phyloP scores from a whole-genome alignment of 2,113 vertebrate species.

The Rhinoptilus africanus region DNA sequence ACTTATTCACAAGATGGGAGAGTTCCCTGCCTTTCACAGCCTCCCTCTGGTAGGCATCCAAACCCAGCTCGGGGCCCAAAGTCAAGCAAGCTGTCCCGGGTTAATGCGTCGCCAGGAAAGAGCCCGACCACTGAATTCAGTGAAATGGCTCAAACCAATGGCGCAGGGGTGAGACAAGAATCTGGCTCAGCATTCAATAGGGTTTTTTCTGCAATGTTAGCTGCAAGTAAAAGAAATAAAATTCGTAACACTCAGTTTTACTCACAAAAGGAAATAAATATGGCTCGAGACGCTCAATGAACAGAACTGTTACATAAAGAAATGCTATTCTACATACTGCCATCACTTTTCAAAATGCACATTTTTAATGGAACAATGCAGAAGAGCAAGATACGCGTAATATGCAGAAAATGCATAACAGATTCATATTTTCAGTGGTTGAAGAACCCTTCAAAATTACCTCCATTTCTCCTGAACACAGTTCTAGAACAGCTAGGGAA shows the following conservation, averaged over 20 bases:
- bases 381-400: background rate
- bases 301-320: background rate
- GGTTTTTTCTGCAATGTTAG: background rate
- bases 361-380: background rate
- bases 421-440: background rate
- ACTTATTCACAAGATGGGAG: background rate
- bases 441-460: background rate
- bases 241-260: background rate
- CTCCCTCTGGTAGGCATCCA: background rate
- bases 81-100: background rate
- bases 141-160: background rate
- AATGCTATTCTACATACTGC: background rate
- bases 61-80: background rate
- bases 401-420: background rate
- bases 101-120: background rate
- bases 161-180: background rate
- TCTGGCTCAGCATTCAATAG: background rate
- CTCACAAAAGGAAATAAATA: background rate
- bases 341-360: background rate
- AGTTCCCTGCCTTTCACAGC: background rate
- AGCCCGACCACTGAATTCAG: background rate
- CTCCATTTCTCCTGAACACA: conserved; percentile 3
- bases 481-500: background rate
- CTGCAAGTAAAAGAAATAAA: background rate
- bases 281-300: background rate